Percentiles rank a stretch among this genome's conserved stretches.
These are phyloP conservation scores for Melanotaenia maccullochi DNA, from an alignment of 2,797 vertebrate genomes.

Conservation along the genomic window DNA sequence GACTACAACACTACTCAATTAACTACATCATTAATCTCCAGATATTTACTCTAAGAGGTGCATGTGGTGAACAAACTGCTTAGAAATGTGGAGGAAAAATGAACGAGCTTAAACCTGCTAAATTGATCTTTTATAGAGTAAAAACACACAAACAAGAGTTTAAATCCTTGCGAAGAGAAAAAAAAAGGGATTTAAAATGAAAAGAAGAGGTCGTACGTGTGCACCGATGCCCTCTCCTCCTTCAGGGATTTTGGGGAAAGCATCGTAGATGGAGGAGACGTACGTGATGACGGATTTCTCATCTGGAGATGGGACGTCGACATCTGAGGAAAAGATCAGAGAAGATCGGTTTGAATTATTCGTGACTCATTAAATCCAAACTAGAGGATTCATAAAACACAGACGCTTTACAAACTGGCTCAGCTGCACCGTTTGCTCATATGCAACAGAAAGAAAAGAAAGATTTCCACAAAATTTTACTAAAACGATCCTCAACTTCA, in stretches of 20 bases:
- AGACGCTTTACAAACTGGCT: too few relatives aligned
- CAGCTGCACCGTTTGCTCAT: too few relatives aligned
- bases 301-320: conserved; percentile 95
- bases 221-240: conserved; percentile 94
- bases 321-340: conserved; percentile 80
- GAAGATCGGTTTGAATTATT: neutral
- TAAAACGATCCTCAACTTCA: too few relatives aligned
- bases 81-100: neutral
- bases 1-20: neutral
- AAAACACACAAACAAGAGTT: too few relatives aligned
- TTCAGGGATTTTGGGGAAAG: conserved; percentile 98
- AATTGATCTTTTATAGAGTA: too few relatives aligned
- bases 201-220: conserved; percentile 80
- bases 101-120: too few relatives aligned
- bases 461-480: too few relatives aligned
- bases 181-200: neutral
- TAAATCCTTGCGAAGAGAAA: too few relatives aligned
- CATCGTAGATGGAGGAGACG: conserved; percentile 98
- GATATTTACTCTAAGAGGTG: conserved; percentile 4
- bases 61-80: neutral
- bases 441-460: too few relatives aligned
- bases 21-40: conserved; percentile 3
- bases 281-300: conserved; percentile 99
- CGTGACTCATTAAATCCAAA: too few relatives aligned
- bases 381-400: too few relatives aligned